Evolutionary conservation across 1,140 invertebrate genomes (phyloP).

Genomic region (Ceratitis capitata): DNA sequence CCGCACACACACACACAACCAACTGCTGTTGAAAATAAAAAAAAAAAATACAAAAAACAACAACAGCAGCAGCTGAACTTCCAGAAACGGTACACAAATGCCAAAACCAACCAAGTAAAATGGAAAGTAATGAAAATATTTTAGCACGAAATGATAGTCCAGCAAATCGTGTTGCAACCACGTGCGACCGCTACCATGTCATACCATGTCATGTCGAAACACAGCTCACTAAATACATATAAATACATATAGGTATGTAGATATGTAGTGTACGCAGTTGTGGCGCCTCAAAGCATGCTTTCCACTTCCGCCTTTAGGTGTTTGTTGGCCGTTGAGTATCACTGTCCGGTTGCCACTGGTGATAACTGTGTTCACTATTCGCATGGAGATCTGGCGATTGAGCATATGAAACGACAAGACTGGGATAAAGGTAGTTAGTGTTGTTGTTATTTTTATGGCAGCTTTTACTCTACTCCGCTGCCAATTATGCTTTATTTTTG

Average conservation of each 20-base stretch:
- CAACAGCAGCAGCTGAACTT: background rate
- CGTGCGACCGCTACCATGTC: background rate
- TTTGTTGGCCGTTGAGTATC: background rate
- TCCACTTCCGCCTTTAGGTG: background rate
- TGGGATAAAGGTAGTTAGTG: background rate
- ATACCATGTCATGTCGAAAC: background rate
- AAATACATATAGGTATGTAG: background rate
- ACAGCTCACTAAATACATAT: background rate
- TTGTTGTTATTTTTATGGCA: background rate
- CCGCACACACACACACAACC: background rate
- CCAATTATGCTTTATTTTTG: constrained; percentile 36
- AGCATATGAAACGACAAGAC: background rate
- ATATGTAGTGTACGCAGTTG: background rate
- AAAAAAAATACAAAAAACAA: background rate
- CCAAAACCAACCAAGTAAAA: constrained; percentile 15
- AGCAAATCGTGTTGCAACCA: constrained; percentile 31
- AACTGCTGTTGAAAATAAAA: too few relatives aligned
- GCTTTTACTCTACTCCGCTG: background rate
- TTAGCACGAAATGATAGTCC: constrained; percentile 36
- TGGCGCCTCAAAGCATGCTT: background rate
- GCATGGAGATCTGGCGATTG: background rate
- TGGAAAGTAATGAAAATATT: constrained; percentile 34
- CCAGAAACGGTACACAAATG: too few relatives aligned
- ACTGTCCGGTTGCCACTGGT: constrained; percentile 18
- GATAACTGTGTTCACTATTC: constrained; percentile 20